Conservation (phyloP, 2,888 invertebrate species). For the Spicauda simplicius region DNA sequence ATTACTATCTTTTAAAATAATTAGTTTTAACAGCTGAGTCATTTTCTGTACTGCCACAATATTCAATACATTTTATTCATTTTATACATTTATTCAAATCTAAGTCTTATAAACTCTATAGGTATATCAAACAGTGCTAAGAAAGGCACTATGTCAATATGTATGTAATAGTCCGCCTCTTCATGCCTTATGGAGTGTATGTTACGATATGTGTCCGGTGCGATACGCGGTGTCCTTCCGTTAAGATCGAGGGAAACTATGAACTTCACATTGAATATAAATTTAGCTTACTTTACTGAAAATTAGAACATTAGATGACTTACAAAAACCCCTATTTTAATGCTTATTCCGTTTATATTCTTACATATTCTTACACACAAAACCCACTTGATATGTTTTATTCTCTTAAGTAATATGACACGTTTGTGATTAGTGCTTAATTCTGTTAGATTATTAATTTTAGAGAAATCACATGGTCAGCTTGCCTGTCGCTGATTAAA, state of each 20-base stretch:
- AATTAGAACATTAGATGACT: neutral
- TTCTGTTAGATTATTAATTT: slow-evolving; percentile 17
- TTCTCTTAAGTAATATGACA: slow-evolving; percentile 18
- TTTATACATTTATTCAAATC: neutral
- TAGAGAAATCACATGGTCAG: slow-evolving; percentile 1
- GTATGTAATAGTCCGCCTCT: slow-evolving; percentile 26
- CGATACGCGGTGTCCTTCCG: neutral
- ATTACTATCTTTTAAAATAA: slow-evolving; percentile 39
- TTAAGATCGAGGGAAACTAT: neutral
- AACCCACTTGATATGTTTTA: neutral
- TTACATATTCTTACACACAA: neutral
- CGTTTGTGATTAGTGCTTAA: slow-evolving; percentile 18
- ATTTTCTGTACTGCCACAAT: slow-evolving; percentile 9
- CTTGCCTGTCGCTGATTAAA: slow-evolving; percentile 13
- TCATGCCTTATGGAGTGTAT: slow-evolving; percentile 27
- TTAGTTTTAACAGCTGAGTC: slow-evolving; percentile 3
- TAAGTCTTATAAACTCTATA: no score
- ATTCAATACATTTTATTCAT: neutral
- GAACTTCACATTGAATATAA: neutral
- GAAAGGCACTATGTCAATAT: neutral
- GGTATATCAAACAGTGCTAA: neutral
- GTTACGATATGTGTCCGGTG: slow-evolving; percentile 1
- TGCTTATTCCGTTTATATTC: neutral
- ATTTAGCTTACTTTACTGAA: neutral
- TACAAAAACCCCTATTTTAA: neutral